These are phyloP conservation scores for Lagria hirta DNA, from an alignment of 2,888 invertebrate species.

Conservation along the genomic window DNA sequence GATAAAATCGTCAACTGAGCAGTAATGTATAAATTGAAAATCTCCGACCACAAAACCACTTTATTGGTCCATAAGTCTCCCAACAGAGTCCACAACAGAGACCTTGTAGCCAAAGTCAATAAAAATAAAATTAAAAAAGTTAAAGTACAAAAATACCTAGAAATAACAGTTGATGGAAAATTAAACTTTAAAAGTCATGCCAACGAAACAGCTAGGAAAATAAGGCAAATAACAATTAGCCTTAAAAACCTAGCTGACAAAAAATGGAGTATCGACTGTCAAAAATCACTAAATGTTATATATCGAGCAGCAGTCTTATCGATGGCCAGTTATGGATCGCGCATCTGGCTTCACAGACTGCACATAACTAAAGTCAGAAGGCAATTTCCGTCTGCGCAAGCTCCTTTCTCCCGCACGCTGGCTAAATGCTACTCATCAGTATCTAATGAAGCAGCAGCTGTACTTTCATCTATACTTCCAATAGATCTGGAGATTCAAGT, in stretches of 20 bases:
- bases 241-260: background rate
- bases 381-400: conserved; percentile 1
- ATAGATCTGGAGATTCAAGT: conserved; percentile 7
- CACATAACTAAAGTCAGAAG: background rate
- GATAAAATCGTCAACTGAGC: conserved; percentile 1
- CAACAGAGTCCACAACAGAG: conserved; percentile 1
- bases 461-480: conserved; percentile 4
- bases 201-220: conserved; percentile 2
- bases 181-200: conserved; percentile 4
- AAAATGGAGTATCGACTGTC: background rate
- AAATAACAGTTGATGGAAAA: background rate
- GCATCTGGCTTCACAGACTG: conserved; percentile 9
- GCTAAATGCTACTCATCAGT: conserved; percentile 1
- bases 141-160: conserved; percentile 3
- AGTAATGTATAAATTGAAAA: conserved; percentile 4
- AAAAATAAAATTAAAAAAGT: conserved; percentile 1
- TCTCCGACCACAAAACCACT: conserved; percentile 7
- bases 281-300: conserved; percentile 4
- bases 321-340: conserved; percentile 1
- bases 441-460: conserved; percentile 3
- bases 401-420: background rate
- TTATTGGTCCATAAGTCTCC: conserved; percentile 3
- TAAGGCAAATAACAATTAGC: background rate
- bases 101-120: background rate
- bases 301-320: conserved; percentile 4